Evolutionary conservation across 2,797 vertebrate genomes (phyloP).

Genomic region (Danio jaintianensis): DNA sequence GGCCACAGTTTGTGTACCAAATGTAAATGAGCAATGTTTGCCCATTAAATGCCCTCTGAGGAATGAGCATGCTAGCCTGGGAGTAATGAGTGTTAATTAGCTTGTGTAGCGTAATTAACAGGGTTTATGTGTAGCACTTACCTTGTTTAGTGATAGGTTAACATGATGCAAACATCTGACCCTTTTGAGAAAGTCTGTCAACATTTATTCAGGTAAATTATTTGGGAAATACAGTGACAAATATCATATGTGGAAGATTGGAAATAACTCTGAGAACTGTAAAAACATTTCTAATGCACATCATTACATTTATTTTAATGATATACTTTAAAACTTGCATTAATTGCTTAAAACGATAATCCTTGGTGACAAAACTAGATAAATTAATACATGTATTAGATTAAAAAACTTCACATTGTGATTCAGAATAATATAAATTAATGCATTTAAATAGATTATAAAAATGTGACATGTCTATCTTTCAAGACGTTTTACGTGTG

Average conservation of each 20-base stretch:
- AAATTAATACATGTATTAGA: no score
- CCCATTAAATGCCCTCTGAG: conserved; percentile 82
- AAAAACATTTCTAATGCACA: not conserved
- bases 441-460: no score
- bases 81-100: conserved; percentile 91
- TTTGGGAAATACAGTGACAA: conserved; percentile 10
- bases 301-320: no score
- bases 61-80: conserved; percentile 77
- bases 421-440: no score
- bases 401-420: no score
- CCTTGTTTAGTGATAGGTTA: conserved; percentile 46
- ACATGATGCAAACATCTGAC: conserved; percentile 30
- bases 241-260: not conserved
- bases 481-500: no score
- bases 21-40: conserved; percentile 80
- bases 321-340: no score
- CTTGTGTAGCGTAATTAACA: conserved; percentile 69
- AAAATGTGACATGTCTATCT: no score
- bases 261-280: not conserved
- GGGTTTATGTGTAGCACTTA: conserved; percentile 55
- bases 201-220: conserved; percentile 28
- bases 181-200: conserved; percentile 19
- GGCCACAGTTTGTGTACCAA: conserved; percentile 57
- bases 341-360: no score
- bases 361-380: no score